These are phyloP conservation scores for Onychostruthus taczanowskii DNA, from an alignment of 2,113 vertebrate genomes.

Conservation along the genomic window DNA sequence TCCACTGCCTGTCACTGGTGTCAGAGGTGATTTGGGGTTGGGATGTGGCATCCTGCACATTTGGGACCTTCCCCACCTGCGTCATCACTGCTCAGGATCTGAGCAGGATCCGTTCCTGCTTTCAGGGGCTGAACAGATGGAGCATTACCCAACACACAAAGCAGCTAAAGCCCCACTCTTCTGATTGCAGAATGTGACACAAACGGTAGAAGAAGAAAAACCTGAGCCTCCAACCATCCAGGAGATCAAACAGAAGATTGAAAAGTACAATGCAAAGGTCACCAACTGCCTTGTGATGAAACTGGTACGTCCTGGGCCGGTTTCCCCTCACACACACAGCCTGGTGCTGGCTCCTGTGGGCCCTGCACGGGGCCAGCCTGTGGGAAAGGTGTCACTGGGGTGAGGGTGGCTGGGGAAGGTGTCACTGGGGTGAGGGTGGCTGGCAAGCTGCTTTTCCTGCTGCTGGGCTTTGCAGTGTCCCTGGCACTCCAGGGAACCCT, in stretches of 20 bases:
- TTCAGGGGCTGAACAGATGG: background rate
- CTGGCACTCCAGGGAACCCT: accelerated
- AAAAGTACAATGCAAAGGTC: constrained; percentile 85
- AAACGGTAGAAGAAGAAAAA: constrained; percentile 70
- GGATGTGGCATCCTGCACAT: background rate
- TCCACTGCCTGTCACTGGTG: background rate
- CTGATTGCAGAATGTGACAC: constrained; percentile 76
- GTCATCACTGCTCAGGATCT: accelerated
- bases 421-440: background rate
- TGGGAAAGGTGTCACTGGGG: background rate
- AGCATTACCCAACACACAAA: accelerated
- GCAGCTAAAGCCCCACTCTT: background rate
- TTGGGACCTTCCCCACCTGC: background rate
- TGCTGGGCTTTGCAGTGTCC: background rate
- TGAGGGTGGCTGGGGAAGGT: background rate
- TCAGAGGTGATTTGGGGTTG: background rate
- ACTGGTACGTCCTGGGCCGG: constrained; percentile 72
- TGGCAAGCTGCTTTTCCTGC: background rate
- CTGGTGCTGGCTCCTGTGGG: background rate
- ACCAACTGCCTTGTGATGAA: constrained; percentile 90
- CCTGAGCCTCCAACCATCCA: constrained; percentile 72
- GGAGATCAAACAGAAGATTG: constrained; percentile 85
- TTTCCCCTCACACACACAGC: accelerated
- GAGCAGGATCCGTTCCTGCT: accelerated
- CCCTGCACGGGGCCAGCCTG: background rate